Percentiles rank a stretch among this genome's conserved stretches.
phyloP scores from a whole-genome alignment of 1,140 invertebrate genomes.

The Papilio polyxenes region DNA sequence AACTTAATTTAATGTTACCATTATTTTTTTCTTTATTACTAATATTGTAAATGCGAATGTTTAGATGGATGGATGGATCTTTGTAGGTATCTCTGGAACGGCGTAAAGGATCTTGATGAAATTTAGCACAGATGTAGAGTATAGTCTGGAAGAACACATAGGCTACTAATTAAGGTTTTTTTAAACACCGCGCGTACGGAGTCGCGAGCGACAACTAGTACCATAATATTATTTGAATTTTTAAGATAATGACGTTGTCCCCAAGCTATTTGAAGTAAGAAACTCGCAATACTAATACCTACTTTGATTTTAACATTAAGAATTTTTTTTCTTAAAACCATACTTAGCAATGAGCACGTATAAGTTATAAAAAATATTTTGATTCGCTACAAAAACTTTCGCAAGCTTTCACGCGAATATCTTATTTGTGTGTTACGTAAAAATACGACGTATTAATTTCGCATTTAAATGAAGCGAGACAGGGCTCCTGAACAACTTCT shows the following conservation, averaged over 20 bases:
- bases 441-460: constrained; percentile 2
- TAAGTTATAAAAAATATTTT: constrained; percentile 9
- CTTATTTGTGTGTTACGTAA: constrained; percentile 11
- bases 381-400: constrained; percentile 6
- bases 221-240: no score
- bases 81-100: no score
- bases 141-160: no score
- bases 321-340: neutral
- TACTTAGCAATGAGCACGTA: neutral
- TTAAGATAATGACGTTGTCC: no score
- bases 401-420: constrained; percentile 8
- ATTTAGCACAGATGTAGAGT: no score
- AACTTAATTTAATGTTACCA: neutral
- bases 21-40: neutral
- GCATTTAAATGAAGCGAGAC: constrained; percentile 4
- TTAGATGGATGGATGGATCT: no score
- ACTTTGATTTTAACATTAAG: no score
- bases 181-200: no score
- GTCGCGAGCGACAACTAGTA: no score
- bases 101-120: no score
- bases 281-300: no score
- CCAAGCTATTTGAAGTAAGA: neutral
- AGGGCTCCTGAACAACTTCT: neutral
- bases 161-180: neutral
- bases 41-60: no score